Conservation (phyloP, 2,888 invertebrate genomes). For the Protophormia terraenovae region DNA sequence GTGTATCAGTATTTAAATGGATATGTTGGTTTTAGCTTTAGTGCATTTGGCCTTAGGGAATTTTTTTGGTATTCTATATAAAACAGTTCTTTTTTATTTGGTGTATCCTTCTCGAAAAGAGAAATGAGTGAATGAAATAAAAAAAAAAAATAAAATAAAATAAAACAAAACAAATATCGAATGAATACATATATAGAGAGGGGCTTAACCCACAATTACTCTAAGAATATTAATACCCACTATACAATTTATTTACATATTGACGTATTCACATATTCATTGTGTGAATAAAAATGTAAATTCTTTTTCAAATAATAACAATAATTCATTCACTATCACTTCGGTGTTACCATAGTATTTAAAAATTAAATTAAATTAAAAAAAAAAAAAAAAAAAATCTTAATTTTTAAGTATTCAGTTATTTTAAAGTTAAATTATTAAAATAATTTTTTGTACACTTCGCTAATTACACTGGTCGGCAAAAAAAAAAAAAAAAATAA, state of each 20-base stretch:
- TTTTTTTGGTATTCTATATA: not conserved
- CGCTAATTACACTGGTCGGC: no score
- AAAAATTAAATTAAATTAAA: no score
- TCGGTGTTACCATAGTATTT: not conserved
- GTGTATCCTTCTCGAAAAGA: not conserved
- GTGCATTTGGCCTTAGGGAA: constrained; percentile 52
- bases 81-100: constrained; percentile 8
- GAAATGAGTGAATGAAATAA: no score
- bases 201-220: constrained; percentile 32
- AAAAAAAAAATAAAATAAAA: not conserved
- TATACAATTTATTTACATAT: constrained; percentile 15
- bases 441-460: no score
- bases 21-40: constrained; percentile 34
- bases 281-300: no score
- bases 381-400: no score
- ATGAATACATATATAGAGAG: not conserved
- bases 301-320: constrained; percentile 6
- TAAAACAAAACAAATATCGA: not conserved
- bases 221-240: constrained; percentile 5
- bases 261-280: not conserved
- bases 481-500: no score
- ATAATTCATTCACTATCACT: not conserved
- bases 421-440: no score
- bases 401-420: no score
- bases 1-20: not conserved